Conservation (phyloP, 2,113 vertebrate species). For the Eurystomus gularis region DNA sequence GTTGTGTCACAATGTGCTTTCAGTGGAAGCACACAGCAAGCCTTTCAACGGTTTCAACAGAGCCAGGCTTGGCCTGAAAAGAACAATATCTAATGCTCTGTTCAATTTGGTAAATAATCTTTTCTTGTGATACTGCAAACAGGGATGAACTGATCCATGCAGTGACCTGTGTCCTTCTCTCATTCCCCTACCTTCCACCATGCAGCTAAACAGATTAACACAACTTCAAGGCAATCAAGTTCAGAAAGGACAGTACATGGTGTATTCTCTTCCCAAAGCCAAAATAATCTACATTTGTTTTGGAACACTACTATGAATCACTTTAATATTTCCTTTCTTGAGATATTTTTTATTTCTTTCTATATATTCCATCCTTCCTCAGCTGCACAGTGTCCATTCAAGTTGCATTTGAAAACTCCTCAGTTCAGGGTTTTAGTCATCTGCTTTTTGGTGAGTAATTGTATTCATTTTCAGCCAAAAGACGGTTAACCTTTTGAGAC, state of each 20-base stretch:
- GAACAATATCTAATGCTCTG: background rate
- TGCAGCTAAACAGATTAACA: background rate
- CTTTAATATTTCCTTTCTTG: background rate
- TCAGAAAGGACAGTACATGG: background rate
- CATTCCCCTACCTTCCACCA: background rate
- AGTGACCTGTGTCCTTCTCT: background rate
- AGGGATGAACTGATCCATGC: background rate
- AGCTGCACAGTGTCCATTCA: background rate
- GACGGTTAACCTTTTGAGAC: conserved; percentile 66
- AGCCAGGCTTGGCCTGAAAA: background rate
- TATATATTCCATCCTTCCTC: background rate
- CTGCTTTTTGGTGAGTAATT: conserved; percentile 63
- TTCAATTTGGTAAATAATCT: background rate
- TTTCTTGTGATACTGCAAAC: background rate
- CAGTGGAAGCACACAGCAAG: background rate
- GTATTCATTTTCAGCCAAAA: conserved; percentile 56
- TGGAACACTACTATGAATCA: conserved; percentile 5
- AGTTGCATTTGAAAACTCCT: conserved; percentile 13
- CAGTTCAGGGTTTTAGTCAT: conserved; percentile 13
- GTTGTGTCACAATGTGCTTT: background rate
- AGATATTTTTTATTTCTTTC: conserved; percentile 15
- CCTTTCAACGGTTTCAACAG: background rate
- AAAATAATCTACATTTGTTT: conserved; percentile 12
- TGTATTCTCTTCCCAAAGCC: background rate
- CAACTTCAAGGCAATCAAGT: background rate